A percentile compares a stretch with the other conserved stretches of the same genome.
Conservation (phyloP, 2,888 invertebrate species). For the Lepas anatifera region DNA sequence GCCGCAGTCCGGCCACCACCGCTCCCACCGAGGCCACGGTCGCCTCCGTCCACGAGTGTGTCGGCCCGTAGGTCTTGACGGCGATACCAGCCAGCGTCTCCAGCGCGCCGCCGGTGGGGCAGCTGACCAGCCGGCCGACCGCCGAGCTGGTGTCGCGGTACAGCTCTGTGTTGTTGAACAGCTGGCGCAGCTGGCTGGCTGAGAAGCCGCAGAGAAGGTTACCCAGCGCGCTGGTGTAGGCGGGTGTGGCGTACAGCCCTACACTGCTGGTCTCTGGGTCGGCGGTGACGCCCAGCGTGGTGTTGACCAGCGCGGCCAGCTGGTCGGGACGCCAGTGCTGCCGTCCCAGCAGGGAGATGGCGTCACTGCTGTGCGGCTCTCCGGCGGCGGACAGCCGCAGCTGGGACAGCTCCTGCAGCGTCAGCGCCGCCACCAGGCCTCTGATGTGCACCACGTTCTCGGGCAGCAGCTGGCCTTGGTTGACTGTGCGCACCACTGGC, state of each 20-base stretch:
- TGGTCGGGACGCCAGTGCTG: background rate
- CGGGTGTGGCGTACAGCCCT: background rate
- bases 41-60: background rate
- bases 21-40: background rate
- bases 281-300: background rate
- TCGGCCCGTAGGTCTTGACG: background rate
- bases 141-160: background rate
- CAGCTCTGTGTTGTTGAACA: background rate
- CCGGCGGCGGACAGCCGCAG: background rate
- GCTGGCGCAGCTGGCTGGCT: background rate
- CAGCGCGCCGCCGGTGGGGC: background rate
- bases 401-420: background rate
- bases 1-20: constrained; percentile 6
- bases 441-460: background rate
- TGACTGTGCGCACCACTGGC: background rate
- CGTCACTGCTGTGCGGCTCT: background rate
- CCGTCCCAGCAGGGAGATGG: background rate
- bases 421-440: constrained; percentile 8
- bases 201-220: constrained; percentile 3
- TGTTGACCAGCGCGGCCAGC: constrained; percentile 5
- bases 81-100: background rate
- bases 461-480: background rate
- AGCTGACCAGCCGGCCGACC: background rate
- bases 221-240: background rate
- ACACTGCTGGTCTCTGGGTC: background rate